Percentiles rank a stretch among this genome's conserved stretches.
These are phyloP conservation scores for Dascyllus trimaculatus DNA, from an alignment of 2,113 vertebrate species.

Conservation along the genomic window DNA sequence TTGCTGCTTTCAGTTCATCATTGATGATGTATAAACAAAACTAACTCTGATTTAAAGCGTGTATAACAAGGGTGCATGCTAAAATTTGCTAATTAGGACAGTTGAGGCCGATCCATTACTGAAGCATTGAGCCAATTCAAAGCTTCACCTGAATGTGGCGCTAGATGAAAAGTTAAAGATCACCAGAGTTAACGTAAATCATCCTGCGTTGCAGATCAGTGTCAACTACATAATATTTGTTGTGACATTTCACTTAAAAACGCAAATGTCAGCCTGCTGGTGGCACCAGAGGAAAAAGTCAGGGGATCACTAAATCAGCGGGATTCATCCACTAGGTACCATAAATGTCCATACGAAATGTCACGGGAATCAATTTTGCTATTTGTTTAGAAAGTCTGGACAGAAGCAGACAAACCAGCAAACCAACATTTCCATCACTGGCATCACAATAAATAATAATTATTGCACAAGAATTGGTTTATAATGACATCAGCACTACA, in stretches of 20 bases:
- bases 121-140: too few species aligned
- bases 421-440: neutral
- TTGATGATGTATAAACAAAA: neutral
- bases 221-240: neutral
- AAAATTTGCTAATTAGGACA: too few species aligned
- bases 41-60: too few species aligned
- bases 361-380: neutral
- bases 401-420: neutral
- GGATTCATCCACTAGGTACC: neutral
- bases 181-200: neutral
- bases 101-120: too few species aligned
- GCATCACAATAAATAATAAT: neutral
- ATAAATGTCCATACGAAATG: neutral
- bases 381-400: neutral
- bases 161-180: neutral
- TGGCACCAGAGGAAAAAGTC: neutral
- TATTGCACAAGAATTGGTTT: neutral
- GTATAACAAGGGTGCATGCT: too few species aligned
- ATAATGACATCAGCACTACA: neutral
- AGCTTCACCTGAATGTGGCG: neutral
- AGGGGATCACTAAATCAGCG: neutral
- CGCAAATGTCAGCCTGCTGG: slow-evolving; percentile 7
- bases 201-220: neutral
- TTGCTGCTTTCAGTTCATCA: too few species aligned
- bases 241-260: slow-evolving; percentile 16